phyloP scores from a whole-genome alignment of 2,888 invertebrate genomes.

The Coelogynopora nodosa region DNA sequence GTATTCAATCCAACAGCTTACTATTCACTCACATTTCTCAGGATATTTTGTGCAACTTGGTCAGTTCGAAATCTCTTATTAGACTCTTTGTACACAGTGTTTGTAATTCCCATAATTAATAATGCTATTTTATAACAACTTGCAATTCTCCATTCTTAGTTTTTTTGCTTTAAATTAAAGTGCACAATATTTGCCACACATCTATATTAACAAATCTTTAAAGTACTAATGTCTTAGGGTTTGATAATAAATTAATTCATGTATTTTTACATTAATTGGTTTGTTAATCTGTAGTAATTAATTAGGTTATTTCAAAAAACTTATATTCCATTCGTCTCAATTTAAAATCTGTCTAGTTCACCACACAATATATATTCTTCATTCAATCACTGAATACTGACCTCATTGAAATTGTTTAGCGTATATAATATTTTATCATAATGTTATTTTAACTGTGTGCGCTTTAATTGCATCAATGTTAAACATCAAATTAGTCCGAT shows the following conservation, averaged over 20 bases:
- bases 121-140: background rate
- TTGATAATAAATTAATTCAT: too few relatives aligned
- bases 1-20: conserved; percentile 4
- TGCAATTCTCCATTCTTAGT: background rate
- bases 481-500: background rate
- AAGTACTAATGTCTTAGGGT: too few relatives aligned
- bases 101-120: background rate
- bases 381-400: background rate
- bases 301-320: background rate
- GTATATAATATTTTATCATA: too few relatives aligned
- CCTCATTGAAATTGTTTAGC: background rate
- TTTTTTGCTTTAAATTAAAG: background rate
- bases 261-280: too few relatives aligned
- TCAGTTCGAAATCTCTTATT: background rate
- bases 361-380: background rate
- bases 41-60: conserved; percentile 4
- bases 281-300: too few relatives aligned
- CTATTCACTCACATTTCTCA: conserved; percentile 5
- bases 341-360: background rate
- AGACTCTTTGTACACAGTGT: background rate
- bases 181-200: background rate
- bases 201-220: too few relatives aligned
- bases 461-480: background rate
- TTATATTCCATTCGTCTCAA: background rate
- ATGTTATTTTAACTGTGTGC: background rate